phyloP scores from a whole-genome alignment of 2,888 invertebrate genomes.

The Lumbricus terrestris region DNA sequence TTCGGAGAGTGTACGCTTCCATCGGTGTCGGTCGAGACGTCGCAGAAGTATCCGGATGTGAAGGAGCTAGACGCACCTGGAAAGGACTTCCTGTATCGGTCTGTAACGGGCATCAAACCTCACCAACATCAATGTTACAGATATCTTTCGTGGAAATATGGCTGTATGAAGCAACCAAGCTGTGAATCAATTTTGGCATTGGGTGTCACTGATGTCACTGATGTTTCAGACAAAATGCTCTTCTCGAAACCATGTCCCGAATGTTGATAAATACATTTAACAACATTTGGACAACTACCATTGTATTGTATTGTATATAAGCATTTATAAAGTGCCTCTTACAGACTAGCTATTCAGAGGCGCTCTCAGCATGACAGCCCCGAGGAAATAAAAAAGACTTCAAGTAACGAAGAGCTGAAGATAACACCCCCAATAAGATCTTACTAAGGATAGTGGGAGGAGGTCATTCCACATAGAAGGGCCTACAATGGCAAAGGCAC shows the following conservation, averaged over 20 bases:
- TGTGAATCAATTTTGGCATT: background rate
- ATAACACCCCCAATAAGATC: too few species aligned
- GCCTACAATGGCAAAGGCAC: too few species aligned
- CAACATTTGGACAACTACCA: background rate
- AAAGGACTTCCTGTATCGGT: constrained; percentile 34
- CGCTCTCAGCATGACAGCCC: too few species aligned
- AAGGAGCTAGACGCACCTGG: constrained; percentile 33
- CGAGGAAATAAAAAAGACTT: too few species aligned
- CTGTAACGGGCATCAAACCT: constrained; percentile 20
- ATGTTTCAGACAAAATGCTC: background rate
- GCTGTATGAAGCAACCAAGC: background rate
- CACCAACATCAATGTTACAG: background rate
- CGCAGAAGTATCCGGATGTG: constrained; percentile 26
- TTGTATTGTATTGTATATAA: too few species aligned
- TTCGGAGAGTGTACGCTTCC: constrained; percentile 30
- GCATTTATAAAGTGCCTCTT: too few species aligned
- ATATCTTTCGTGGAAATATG: background rate
- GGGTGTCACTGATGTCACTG: background rate
- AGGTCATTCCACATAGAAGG: too few species aligned
- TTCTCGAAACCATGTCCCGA: too few species aligned
- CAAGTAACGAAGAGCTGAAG: too few species aligned
- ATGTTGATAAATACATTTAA: too few species aligned
- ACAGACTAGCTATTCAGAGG: too few species aligned
- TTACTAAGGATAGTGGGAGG: too few species aligned
- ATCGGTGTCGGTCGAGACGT: constrained; percentile 37